Evolutionary conservation across 2,113 vertebrate species (phyloP).

Genomic region (Peromyscus californicus): DNA sequence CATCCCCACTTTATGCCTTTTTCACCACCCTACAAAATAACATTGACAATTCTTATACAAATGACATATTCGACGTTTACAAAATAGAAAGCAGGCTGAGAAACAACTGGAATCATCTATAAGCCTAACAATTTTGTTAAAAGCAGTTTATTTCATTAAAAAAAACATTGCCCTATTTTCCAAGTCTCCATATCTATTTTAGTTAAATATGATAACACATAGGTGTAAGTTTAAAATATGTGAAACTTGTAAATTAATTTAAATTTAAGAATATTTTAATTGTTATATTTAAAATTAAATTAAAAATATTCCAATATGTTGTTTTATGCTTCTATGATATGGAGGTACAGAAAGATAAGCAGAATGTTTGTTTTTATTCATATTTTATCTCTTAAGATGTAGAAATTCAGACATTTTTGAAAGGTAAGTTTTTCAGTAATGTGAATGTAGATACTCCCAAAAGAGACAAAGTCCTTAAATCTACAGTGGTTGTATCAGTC

Average conservation of each 20-base stretch:
- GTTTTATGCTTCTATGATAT: neutral
- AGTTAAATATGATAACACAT: neutral
- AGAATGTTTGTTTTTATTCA: neutral
- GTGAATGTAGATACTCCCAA: neutral
- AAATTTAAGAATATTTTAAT: neutral
- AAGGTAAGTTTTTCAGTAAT: neutral
- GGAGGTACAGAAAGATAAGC: neutral
- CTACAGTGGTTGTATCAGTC: neutral
- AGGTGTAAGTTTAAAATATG: neutral
- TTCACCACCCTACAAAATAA: neutral
- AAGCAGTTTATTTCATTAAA: neutral
- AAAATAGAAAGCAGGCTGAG: neutral
- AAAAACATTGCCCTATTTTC: neutral
- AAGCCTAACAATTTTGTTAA: neutral
- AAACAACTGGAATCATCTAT: neutral
- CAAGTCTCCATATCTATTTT: neutral
- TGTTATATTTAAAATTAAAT: too few species aligned
- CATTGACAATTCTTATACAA: neutral
- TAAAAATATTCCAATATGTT: neutral
- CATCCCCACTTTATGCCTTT: neutral
- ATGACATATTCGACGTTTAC: too few species aligned
- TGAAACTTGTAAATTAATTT: neutral
- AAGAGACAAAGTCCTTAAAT: neutral
- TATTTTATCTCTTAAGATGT: neutral
- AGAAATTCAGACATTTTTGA: neutral